Percentiles rank a stretch among this genome's conserved stretches.
Evolutionary conservation across 2,113 vertebrate species (phyloP).

Genomic region (Channa argus): DNA sequence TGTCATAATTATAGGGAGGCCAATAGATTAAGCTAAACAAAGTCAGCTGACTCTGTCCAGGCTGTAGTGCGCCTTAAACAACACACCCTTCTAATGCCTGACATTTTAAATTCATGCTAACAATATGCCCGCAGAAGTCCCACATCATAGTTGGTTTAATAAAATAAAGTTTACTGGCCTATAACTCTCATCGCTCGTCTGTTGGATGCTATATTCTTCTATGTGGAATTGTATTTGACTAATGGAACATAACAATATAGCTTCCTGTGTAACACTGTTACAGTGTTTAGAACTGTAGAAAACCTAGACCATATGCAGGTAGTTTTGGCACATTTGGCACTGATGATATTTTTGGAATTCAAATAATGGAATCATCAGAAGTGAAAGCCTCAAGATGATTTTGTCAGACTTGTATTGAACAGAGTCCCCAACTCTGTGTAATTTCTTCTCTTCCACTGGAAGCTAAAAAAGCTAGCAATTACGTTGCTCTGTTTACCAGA

Average conservation of each 20-base stretch:
- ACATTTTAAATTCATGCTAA: background rate
- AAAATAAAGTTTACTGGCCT: background rate
- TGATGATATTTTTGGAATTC: slow-evolving; percentile 33
- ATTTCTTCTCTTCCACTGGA: slow-evolving; percentile 47
- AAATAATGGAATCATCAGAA: slow-evolving; percentile 51
- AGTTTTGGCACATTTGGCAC: slow-evolving; percentile 26
- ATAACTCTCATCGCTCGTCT: background rate
- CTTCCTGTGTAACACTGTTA: background rate
- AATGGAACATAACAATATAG: background rate
- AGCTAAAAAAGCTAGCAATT: slow-evolving; percentile 30
- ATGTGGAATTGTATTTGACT: background rate
- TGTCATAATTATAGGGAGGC: too few relatives aligned
- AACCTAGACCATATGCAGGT: slow-evolving; percentile 3
- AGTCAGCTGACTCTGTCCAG: too few relatives aligned
- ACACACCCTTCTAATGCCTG: too few relatives aligned
- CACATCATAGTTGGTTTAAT: background rate
- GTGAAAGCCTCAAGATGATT: slow-evolving; percentile 34
- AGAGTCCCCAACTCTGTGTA: slow-evolving; percentile 26
- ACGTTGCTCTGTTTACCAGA: slow-evolving; percentile 54
- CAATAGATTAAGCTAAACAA: too few relatives aligned
- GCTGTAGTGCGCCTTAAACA: too few relatives aligned
- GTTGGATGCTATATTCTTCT: background rate
- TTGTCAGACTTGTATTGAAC: slow-evolving; percentile 40
- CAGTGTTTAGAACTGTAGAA: slow-evolving; percentile 5
- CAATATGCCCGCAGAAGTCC: background rate